Evolutionary conservation across 2,113 vertebrate species (phyloP).

Genomic region (Pseudopodoces humilis): DNA sequence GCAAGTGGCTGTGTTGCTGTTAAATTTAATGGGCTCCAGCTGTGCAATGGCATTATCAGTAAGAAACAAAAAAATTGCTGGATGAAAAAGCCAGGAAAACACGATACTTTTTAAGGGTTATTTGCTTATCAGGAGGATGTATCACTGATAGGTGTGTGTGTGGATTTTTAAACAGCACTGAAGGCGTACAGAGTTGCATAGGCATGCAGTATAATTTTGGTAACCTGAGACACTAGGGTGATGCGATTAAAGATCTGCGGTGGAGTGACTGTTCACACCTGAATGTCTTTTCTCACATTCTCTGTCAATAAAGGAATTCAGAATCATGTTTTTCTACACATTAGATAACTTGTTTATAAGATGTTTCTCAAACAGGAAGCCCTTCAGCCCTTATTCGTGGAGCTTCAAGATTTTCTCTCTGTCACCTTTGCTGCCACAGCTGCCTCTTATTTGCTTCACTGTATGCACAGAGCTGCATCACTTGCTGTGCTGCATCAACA

Average conservation of each 20-base stretch:
- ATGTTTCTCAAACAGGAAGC: background rate
- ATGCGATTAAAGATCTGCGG: fast-evolving
- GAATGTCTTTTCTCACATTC: background rate
- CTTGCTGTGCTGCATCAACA: fast-evolving
- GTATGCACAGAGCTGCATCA: background rate
- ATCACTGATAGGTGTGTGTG: background rate
- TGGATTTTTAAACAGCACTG: background rate
- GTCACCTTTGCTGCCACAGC: background rate
- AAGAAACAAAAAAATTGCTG: background rate
- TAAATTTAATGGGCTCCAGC: conserved; percentile 52
- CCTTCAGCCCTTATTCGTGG: fast-evolving
- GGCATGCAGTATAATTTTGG: background rate
- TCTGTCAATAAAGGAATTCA: background rate
- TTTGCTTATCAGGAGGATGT: background rate
- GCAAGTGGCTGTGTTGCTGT: background rate
- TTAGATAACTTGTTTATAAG: background rate
- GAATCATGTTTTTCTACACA: fast-evolving
- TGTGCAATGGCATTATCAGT: background rate
- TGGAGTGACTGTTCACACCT: background rate
- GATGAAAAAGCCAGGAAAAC: background rate
- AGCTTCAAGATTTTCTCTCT: background rate
- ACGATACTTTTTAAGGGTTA: background rate
- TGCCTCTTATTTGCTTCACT: background rate
- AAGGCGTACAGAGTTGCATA: background rate
- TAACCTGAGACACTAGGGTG: background rate